Base-by-base conservation (phyloP, 2,113 vertebrate genomes). In the Eulemur macaco region DNA sequence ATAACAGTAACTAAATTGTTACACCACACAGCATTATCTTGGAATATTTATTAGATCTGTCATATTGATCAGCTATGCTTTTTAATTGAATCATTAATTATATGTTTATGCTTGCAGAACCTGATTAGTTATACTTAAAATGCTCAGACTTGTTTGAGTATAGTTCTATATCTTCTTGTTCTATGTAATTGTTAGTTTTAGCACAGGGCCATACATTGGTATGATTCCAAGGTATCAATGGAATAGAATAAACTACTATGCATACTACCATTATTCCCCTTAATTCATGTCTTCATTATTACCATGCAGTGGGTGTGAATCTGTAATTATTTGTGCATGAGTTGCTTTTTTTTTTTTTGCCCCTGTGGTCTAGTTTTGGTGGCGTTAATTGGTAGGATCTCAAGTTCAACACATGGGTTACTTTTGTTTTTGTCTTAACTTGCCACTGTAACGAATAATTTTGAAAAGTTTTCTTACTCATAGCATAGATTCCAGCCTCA, bases 401-500 rank as follows among this genome's bases (percentile, higher is more conserved):
- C 39, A 3, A 25, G 37, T 50, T 14, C 3, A 9, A 3, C 9
- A 37, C 10, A 3, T 68, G 8, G 56, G 3, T 81, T 20, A n/a
- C n/a, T 95, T 58, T 68, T 82, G 64, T 89, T 52, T 87, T 58
- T 83, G 37, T 84, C 25, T 68, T n/a, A 5, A 6, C 29, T 50
- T 52, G 42, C 52, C 71, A 11, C 31, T n/a, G 37, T 39, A 20
- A 47, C 77, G 52, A 93, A 25, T 95, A 76, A 95, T 73, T 50
- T 64, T 69, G 86, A 64, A 52, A 54, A 12, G n/a, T 92, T 37
- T 92, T 66, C 89, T 95, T 37, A 34, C 69, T 63, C 50, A 39
- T 92, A 99, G 99, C 99, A 99, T 98, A 99, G 99, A 54, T 99
- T 99, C 98, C 99, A 99, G 98, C 99, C 99, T 54, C 99, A 99